A percentile compares a stretch with the other conserved stretches of the same genome.
These are phyloP conservation scores for Scaptomyza caliginosa DNA, from an alignment of 2,888 invertebrate species.

Conservation along the genomic window DNA sequence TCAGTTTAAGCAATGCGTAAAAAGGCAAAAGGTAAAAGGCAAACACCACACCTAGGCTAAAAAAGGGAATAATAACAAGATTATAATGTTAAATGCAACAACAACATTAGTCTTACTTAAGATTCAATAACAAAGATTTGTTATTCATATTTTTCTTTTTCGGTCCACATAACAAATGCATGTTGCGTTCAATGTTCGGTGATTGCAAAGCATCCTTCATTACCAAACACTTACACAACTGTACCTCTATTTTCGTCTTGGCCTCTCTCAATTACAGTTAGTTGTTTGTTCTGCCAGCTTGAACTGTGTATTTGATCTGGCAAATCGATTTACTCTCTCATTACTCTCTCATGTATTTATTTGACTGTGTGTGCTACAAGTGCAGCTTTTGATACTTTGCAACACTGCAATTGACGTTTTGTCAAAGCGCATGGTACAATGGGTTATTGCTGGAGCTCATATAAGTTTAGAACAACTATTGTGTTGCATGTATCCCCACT, in stretches of 20 bases:
- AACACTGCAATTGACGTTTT: constrained; percentile 67
- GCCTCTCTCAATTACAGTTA: not conserved
- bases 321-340: constrained; percentile 19
- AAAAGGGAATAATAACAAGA: not conserved
- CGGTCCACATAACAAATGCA: not conserved
- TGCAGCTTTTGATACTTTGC: constrained; percentile 60
- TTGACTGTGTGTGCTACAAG: constrained; percentile 10
- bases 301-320: constrained; percentile 15
- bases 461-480: constrained; percentile 31
- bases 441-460: constrained; percentile 24
- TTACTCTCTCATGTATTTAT: constrained; percentile 3
- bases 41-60: too few species aligned
- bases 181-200: constrained; percentile 12
- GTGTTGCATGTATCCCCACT: constrained; percentile 34
- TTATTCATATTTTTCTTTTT: not conserved
- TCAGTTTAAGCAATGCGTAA: too few species aligned
- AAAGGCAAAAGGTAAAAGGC: too few species aligned
- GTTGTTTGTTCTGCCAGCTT: not conserved
- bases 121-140: not conserved
- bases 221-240: constrained; percentile 5
- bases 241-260: not conserved
- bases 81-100: not conserved
- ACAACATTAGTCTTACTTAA: too few species aligned
- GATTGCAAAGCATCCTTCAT: constrained; percentile 12
- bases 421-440: constrained; percentile 59